A percentile compares a stretch with the other conserved stretches of the same genome.
Conservation (phyloP, 2,888 invertebrate species). For the Pandemis cinnamomeana region DNA sequence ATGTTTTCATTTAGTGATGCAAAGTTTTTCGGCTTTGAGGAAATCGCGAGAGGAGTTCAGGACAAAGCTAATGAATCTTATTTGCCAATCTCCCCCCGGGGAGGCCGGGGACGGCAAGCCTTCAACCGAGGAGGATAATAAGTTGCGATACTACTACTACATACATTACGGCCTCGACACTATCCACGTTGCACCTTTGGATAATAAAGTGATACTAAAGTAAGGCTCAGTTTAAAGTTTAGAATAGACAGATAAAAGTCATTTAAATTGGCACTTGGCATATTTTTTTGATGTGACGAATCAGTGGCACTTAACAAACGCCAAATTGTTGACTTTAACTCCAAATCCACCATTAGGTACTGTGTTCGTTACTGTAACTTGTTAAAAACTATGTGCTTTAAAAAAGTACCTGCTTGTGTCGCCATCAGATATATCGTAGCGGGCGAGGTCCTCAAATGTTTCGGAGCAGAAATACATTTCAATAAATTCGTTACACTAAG, state of each 20-base stretch:
- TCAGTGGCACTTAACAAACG: too few relatives aligned
- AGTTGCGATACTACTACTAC: conserved; percentile 94
- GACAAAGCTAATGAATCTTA: conserved; percentile 89
- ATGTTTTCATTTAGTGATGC: conserved; percentile 73
- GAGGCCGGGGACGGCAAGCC: conserved; percentile 78
- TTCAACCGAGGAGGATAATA: conserved; percentile 87
- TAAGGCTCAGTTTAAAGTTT: conserved; percentile 49
- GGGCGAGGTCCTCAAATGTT: too few relatives aligned
- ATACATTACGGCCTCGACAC: conserved; percentile 96
- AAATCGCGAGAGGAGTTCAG: conserved; percentile 93
- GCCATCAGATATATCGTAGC: too few relatives aligned
- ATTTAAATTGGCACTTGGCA: too few relatives aligned
- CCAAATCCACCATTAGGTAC: too few relatives aligned
- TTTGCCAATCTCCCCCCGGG: conserved; percentile 84
- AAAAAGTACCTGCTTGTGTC: too few relatives aligned
- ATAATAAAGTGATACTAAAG: conserved; percentile 88
- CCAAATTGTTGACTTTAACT: too few relatives aligned
- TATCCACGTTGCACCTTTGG: conserved; percentile 93
- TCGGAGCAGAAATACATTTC: too few relatives aligned
- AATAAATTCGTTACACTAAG: too few relatives aligned
- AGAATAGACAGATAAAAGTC: background rate
- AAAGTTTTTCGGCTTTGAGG: conserved; percentile 88
- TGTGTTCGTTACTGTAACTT: too few relatives aligned
- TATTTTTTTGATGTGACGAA: too few relatives aligned
- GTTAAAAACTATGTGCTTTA: too few relatives aligned